These are phyloP conservation scores for Hyperoodon ampullatus DNA, from an alignment of 2,113 vertebrate species.

Conservation along the genomic window DNA sequence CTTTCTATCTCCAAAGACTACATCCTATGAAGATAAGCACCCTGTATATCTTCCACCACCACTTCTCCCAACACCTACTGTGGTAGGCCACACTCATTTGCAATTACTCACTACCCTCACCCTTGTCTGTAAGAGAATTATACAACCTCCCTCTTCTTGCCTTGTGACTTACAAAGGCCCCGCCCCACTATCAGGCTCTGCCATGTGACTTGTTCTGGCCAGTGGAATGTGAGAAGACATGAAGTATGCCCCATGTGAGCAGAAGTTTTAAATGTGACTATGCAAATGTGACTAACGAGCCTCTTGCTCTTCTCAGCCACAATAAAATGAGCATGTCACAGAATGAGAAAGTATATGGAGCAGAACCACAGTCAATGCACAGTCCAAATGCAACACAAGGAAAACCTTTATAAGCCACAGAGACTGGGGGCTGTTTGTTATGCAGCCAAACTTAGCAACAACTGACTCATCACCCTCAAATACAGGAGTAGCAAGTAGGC, in stretches of 20 bases:
- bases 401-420: conserved; percentile 1
- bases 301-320: background rate
- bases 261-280: background rate
- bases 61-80: background rate
- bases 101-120: background rate
- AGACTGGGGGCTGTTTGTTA: background rate
- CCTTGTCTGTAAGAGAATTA: background rate
- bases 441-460: background rate
- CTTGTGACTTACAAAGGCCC: background rate
- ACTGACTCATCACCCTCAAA: background rate
- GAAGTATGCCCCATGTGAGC: background rate
- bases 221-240: background rate
- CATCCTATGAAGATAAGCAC: background rate
- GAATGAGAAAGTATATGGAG: conserved; percentile 3
- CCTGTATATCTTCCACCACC: background rate
- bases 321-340: background rate
- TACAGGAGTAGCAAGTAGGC: background rate
- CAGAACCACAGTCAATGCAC: background rate
- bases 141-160: background rate
- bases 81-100: background rate
- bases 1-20: background rate
- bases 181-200: background rate
- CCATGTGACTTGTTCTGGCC: background rate
- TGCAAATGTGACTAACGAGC: background rate
- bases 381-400: background rate